These are phyloP conservation scores for Tachyglossus aculeatus DNA, from an alignment of 2,797 vertebrate genomes.

Conservation along the genomic window DNA sequence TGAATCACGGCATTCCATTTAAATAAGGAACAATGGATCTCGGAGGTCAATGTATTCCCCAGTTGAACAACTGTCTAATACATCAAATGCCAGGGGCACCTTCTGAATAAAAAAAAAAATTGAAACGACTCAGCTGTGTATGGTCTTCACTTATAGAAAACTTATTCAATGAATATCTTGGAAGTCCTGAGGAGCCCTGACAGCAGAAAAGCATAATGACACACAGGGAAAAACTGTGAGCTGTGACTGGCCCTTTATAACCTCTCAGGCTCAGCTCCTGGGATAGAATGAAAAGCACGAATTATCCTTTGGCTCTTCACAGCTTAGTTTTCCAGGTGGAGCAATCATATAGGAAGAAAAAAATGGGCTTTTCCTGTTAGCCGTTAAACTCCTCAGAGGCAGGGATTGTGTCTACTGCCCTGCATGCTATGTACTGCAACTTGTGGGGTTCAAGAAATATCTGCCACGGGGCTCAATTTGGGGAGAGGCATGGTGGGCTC, in stretches of 20 bases:
- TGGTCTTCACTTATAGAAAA: neutral
- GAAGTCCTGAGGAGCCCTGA: neutral
- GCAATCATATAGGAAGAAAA: too few species aligned
- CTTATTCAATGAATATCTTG: neutral
- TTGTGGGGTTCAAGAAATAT: too few species aligned
- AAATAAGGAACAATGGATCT: neutral
- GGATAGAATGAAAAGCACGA: neutral
- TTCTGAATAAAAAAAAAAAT: constrained; percentile 12
- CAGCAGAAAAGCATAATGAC: neutral
- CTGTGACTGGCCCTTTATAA: neutral
- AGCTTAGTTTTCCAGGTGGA: constrained; percentile 4
- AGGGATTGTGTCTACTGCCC: too few species aligned
- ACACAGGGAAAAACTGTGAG: too few species aligned
- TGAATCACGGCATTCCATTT: neutral
- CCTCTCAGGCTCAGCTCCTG: neutral
- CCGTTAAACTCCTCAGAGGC: too few species aligned
- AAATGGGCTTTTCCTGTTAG: too few species aligned
- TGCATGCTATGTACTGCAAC: too few species aligned
- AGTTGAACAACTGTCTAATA: neutral
- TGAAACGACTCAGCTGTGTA: neutral
- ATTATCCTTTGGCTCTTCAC: neutral
- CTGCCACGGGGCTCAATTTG: too few species aligned
- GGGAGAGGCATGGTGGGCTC: too few species aligned
- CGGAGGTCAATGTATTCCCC: neutral
- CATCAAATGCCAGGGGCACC: neutral